Evolutionary conservation across 2,888 invertebrate genomes (phyloP), one percentile per base, ranked within the genome.

Genomic region (Aspidiotus destructor): DNA sequence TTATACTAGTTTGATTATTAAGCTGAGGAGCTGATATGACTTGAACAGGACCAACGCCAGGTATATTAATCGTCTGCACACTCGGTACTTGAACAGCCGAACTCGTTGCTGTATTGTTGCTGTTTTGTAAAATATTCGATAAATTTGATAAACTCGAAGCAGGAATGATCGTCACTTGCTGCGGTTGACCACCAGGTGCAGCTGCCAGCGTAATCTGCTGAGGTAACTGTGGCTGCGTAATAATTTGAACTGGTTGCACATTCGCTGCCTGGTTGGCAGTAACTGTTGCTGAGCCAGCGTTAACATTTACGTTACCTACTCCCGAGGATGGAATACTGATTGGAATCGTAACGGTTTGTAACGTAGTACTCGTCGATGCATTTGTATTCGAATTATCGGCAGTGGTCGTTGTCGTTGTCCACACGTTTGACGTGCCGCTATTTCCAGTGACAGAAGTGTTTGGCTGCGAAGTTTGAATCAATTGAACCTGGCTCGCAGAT

Each of bases 131-230:
- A 28, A 28, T 28, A 28, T 28, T 28, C 28, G 28, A 28, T 62
- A 80, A 73, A 60, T 77, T 78, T 0, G 80, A 77, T 73, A 84
- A 76, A 65, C 82, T 81, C 15, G 84, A 81, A 1, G 87, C 84
- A 10, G 91, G 90, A 75, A 92, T 91, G 65, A 92, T 86, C 7
- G 91, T 91, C 73, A 91, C 83, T 75, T 91, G 91, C 75, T 90
- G 90, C 28, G 70, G 71, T 15, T 69, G 69, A 15, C 44, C 58
- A 17, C 61, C 54, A 8, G 54, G 15, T 1, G 62, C 48, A 7
- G 48, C 28, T 28, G 62, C 16, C 62, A 69, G 40, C 9, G 69
- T 69, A 11, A 69, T 69, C 40, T 69, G 69, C 40, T 69, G 69
- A 40, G 44, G 62, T 48, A 69, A 54, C 60, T 52, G 61, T 11